phyloP scores from a whole-genome alignment of 1,140 invertebrate species.

The Brachionus rotundiformis region DNA sequence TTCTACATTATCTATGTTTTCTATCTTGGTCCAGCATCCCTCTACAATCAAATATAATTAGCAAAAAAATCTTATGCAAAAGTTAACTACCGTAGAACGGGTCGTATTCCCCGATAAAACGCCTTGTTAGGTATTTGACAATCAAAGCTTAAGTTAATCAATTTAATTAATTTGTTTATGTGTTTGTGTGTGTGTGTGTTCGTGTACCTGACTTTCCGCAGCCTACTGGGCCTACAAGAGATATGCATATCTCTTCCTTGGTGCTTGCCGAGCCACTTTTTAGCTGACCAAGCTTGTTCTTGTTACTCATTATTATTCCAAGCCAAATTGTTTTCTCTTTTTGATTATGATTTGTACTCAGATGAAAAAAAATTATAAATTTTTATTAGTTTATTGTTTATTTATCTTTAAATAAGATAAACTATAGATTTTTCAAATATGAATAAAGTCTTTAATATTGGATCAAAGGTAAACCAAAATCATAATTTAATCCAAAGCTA shows the following conservation, averaged over 20 bases:
- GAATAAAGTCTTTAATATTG: background rate
- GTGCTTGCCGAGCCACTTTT: background rate
- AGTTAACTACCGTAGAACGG: background rate
- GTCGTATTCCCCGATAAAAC: slow-evolving; percentile 39
- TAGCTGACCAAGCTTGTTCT: background rate
- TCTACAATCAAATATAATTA: background rate
- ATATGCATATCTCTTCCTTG: slow-evolving; percentile 12
- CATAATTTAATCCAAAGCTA: background rate
- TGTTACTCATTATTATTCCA: background rate
- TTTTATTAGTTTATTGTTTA: slow-evolving; percentile 12
- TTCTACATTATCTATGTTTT: slow-evolving; percentile 31
- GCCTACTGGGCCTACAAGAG: background rate
- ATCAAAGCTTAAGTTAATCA: background rate
- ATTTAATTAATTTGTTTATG: background rate
- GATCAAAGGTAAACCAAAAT: slow-evolving; percentile 5
- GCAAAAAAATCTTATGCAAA: background rate
- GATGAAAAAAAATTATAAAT: background rate
- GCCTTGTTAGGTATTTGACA: slow-evolving; percentile 28
- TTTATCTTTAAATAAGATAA: slow-evolving; percentile 8
- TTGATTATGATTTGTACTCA: background rate
- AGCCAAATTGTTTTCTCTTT: background rate
- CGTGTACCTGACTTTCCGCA: background rate
- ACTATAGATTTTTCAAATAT: background rate
- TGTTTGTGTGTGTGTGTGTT: too few species aligned
- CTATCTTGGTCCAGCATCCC: slow-evolving; percentile 30